Percentiles rank a stretch among this genome's conserved stretches.
phyloP scores from a whole-genome alignment of 2,888 invertebrate species.

The Fragum whitleyi region DNA sequence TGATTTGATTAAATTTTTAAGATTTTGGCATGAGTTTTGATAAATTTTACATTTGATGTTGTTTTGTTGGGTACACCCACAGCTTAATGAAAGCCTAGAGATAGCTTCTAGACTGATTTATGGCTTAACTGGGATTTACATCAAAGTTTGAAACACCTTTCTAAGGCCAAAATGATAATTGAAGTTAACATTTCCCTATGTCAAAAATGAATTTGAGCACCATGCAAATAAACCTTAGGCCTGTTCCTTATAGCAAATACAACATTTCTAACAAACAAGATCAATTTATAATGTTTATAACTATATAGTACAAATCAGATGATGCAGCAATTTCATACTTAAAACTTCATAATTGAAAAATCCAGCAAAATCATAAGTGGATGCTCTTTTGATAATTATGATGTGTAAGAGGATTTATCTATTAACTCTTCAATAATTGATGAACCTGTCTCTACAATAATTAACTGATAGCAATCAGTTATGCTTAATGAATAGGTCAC shows the following conservation, averaged over 20 bases:
- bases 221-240: too few relatives aligned
- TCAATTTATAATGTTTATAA: too few relatives aligned
- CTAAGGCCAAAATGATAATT: background rate
- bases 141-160: background rate
- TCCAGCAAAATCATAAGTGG: background rate
- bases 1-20: slow-evolving; percentile 24
- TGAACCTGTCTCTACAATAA: background rate
- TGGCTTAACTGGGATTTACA: background rate
- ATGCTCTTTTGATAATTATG: background rate
- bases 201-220: too few relatives aligned
- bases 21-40: slow-evolving; percentile 19
- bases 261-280: too few relatives aligned
- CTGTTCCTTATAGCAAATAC: too few relatives aligned
- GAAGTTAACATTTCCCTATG: too few relatives aligned
- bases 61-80: slow-evolving; percentile 18
- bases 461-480: background rate
- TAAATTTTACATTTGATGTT: slow-evolving; percentile 22
- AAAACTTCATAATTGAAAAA: background rate
- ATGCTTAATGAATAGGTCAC: background rate
- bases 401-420: background rate
- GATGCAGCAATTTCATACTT: background rate
- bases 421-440: background rate
- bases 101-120: slow-evolving; percentile 19
- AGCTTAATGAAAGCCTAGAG: background rate
- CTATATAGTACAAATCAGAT: background rate